Percentiles rank a stretch among this genome's conserved stretches.
These are phyloP conservation scores for Cossypha caffra DNA, from an alignment of 2,797 vertebrate species.

Conservation along the genomic window DNA sequence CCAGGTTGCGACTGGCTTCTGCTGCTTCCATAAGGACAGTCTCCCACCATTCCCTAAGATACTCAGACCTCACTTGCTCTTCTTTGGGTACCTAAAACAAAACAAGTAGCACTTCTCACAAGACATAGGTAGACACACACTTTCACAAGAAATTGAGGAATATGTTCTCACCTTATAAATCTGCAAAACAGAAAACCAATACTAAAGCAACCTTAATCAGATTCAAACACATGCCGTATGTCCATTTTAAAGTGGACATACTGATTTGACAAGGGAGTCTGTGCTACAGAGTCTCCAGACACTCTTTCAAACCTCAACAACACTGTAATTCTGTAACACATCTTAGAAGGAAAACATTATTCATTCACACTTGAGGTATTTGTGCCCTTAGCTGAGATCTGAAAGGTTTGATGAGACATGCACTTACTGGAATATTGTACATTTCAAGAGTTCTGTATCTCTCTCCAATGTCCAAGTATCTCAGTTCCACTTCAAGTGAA, in stretches of 20 bases:
- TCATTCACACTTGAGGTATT: background rate
- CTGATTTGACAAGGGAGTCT: background rate
- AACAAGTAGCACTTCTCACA: background rate
- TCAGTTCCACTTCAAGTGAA: slow-evolving; percentile 87
- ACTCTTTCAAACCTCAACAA: background rate
- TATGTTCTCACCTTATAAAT: background rate
- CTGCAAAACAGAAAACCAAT: background rate
- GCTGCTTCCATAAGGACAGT: slow-evolving; percentile 82
- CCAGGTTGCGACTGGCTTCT: slow-evolving; percentile 80
- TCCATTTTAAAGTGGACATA: background rate
- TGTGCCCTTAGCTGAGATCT: background rate
- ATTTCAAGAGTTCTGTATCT: slow-evolving; percentile 87
- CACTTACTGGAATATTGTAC: slow-evolving; percentile 84
- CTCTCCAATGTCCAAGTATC: slow-evolving; percentile 85
- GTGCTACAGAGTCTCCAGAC: background rate
- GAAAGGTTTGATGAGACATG: background rate
- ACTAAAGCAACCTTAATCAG: background rate
- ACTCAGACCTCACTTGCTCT: slow-evolving; percentile 76
- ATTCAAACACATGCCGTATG: background rate
- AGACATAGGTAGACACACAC: background rate
- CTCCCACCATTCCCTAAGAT: slow-evolving; percentile 81
- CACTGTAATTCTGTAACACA: background rate
- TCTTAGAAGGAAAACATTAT: background rate
- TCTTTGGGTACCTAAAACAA: slow-evolving; percentile 78
- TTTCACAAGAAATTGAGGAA: background rate